These are phyloP conservation scores for Cheilosia pagana DNA, from an alignment of 2,888 invertebrate genomes.

Conservation along the genomic window DNA sequence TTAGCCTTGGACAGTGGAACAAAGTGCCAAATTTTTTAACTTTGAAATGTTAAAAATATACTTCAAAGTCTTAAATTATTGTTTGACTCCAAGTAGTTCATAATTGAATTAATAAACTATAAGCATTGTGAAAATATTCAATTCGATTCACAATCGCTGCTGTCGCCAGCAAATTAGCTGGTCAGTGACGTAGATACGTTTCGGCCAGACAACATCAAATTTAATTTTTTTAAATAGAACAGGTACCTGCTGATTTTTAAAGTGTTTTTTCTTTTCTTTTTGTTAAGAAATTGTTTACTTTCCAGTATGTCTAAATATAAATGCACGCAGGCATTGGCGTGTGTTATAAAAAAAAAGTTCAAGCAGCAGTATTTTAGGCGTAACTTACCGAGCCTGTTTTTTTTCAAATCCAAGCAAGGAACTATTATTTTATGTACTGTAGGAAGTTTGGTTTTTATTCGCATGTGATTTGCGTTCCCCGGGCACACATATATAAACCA, in stretches of 20 bases:
- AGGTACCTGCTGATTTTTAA: slow-evolving; percentile 15
- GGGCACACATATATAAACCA: too few relatives aligned
- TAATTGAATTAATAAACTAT: too few relatives aligned
- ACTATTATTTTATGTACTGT: too few relatives aligned
- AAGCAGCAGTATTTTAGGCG: neutral
- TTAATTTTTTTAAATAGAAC: slow-evolving; percentile 2
- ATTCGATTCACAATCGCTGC: too few relatives aligned
- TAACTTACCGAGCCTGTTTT: neutral
- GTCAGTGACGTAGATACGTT: slow-evolving; percentile 17
- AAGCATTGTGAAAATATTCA: neutral
- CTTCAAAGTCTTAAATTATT: neutral
- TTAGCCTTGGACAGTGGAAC: neutral
- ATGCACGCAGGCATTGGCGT: neutral
- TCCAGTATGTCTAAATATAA: slow-evolving; percentile 4
- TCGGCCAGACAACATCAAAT: neutral
- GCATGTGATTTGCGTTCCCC: too few relatives aligned
- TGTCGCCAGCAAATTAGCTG: neutral
- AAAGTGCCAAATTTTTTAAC: neutral
- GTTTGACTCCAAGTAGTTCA: too few relatives aligned
- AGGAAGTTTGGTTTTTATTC: too few relatives aligned
- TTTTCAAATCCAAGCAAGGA: too few relatives aligned
- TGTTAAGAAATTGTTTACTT: slow-evolving; percentile 11
- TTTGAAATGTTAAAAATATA: neutral
- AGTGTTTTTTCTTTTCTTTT: neutral
- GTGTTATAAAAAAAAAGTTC: too few relatives aligned